phyloP scores from a whole-genome alignment of 64 coral and sea anemone genomes.

The Pocillopora damicornis region DNA sequence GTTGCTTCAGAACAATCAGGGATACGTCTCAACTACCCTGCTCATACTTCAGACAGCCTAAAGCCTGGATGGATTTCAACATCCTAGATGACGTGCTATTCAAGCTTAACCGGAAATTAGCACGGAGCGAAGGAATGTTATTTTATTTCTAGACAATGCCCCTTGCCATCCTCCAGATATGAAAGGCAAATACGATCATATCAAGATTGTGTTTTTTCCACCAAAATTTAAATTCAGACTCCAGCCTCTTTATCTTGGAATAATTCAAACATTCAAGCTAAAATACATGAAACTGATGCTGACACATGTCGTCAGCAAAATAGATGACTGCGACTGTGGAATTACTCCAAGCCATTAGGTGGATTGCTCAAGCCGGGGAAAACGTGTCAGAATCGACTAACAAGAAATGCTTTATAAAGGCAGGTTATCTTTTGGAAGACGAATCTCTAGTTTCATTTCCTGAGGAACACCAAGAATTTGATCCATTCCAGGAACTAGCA shows the following conservation, averaged over 20 bases:
- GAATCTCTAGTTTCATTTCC: conserved; percentile 10
- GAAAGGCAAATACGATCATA: conserved; percentile 46
- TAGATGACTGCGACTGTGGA: conserved; percentile 41
- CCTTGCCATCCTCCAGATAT: conserved; percentile 50
- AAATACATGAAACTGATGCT: conserved; percentile 50
- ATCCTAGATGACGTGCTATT: conserved; percentile 13
- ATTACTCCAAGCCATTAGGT: conserved; percentile 33
- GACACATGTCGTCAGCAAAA: conserved; percentile 42
- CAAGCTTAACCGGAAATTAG: conserved; percentile 16
- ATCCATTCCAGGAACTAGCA: conserved; percentile 22
- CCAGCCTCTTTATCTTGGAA: conserved; percentile 33
- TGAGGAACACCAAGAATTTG: conserved; percentile 27
- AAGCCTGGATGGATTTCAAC: conserved; percentile 39
- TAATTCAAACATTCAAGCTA: conserved; percentile 32
- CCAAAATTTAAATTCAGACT: conserved; percentile 33
- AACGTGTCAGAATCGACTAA: conserved; percentile 9
- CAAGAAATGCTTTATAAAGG: conserved; percentile 30
- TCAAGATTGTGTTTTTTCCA: conserved; percentile 41
- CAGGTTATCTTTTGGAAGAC: conserved; percentile 7
- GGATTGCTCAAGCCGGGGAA: conserved; percentile 22
- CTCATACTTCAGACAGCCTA: conserved; percentile 40
- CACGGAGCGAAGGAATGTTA: conserved; percentile 14
- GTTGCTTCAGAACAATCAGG: conserved; percentile 36
- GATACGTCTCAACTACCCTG: conserved; percentile 7
- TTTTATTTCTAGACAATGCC: conserved; percentile 16